Evolutionary conservation across 2,888 invertebrate genomes (phyloP), one percentile per base, ranked within the genome.

Genomic region (Spatulosminthurus flaviceps): DNA sequence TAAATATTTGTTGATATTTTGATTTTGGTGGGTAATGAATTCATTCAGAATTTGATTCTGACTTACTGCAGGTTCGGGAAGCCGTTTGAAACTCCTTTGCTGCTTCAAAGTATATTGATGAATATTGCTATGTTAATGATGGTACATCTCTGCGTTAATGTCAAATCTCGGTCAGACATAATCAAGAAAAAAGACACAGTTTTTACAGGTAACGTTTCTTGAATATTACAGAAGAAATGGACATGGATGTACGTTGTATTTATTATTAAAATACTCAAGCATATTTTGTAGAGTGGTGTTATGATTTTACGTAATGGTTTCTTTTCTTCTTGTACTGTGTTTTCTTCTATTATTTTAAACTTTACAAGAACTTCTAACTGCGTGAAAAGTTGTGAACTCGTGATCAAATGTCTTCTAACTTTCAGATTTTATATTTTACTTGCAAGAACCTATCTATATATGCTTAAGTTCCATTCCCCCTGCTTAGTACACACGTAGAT

Each of bases 61-160:
- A n/a, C n/a, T n/a, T n/a, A 72, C 90, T 91, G 66, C 89, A 99
- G 98, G 98, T 98, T 99, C 91, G 98, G 98, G 83, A 97, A 95
- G 89, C 94, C 93, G 85, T 99, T 95, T 90, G 98, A 99, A 89
- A 90, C 94, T 87, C 98, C 98, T 79, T 90, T 99, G 83, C 91
- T 99, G 85, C 91, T 96, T 81, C 99, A 99, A 90, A 98, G 98
- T 89, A 92, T 98, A 87, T 92, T 99, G 79, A 99, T 99, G 99
- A 97, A 95, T 87, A 87, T 94, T 79, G 94, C 96, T 84, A 99
- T 99, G 99, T 92, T 97, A 89, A 90, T 92, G 79, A 95, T 98
- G 95, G 93, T 98, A 83, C 94, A 96, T 88, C 89, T 98, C 72
- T 98, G 97, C 90, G 94, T 97, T 29, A 91, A 90, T 87, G 93